Conservation (phyloP, 2,113 vertebrate genomes). For the Columbina picui region DNA sequence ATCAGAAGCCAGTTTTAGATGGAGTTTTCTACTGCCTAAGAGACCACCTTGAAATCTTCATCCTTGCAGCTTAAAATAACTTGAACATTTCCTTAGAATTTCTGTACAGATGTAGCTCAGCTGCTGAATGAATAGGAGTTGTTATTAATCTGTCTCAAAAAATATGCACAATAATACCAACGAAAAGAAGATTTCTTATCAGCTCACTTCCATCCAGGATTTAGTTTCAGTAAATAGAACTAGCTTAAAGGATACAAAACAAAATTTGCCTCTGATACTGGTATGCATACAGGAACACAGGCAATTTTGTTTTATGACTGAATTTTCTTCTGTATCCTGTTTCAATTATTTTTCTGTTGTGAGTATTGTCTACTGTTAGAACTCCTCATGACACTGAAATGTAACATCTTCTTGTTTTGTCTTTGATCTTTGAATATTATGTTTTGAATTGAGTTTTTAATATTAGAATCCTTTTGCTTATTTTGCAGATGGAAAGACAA, state of each 20-base stretch:
- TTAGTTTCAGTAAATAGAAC: not conserved
- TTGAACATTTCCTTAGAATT: not conserved
- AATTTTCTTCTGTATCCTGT: not conserved
- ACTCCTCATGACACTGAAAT: not conserved
- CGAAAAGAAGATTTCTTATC: not conserved
- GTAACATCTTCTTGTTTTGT: not conserved
- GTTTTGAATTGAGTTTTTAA: not conserved
- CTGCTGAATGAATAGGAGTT: not conserved
- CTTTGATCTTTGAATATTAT: not conserved
- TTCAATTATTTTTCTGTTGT: not conserved
- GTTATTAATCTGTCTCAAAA: conserved; percentile 9
- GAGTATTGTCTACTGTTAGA: not conserved
- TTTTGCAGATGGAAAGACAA: not conserved
- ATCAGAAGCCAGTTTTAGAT: not conserved
- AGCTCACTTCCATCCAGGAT: not conserved
- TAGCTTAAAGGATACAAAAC: not conserved
- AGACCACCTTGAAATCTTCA: not conserved
- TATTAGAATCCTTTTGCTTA: not conserved
- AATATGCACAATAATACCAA: not conserved
- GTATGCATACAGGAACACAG: not conserved
- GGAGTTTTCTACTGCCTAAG: not conserved
- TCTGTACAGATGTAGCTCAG: not conserved
- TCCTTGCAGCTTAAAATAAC: not conserved
- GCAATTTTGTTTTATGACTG: not conserved
- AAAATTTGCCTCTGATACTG: not conserved